These are phyloP conservation scores for Cottoperca gobio DNA, from an alignment of 2,797 vertebrate species.

Conservation along the genomic window DNA sequence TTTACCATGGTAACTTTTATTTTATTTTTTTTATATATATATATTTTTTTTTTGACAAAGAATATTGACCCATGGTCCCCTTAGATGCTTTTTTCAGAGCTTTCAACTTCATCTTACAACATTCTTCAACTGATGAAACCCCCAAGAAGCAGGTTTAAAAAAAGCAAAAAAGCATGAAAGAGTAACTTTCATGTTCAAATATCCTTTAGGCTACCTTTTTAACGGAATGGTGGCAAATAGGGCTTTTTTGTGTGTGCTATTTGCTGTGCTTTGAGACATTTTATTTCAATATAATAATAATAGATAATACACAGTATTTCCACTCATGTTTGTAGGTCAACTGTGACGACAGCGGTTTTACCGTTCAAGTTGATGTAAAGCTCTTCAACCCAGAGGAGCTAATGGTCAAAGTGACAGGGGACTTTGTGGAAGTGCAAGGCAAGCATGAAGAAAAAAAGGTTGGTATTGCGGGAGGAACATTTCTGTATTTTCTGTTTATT, in stretches of 20 bases:
- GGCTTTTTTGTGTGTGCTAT: not conserved
- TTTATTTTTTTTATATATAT: too few species aligned
- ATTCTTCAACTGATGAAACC: not conserved
- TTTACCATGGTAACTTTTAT: too few species aligned
- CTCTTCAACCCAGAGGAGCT: slow-evolving; percentile 84
- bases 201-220: not conserved
- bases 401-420: slow-evolving; percentile 83
- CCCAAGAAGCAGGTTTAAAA: not conserved
- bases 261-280: not conserved
- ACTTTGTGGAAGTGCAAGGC: slow-evolving; percentile 87
- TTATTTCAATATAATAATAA: not conserved
- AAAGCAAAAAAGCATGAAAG: too few species aligned
- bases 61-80: too few species aligned
- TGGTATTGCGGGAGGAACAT: slow-evolving; percentile 1
- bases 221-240: not conserved
- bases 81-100: too few species aligned
- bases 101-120: not conserved
- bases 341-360: slow-evolving; percentile 82
- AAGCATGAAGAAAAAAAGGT: slow-evolving; percentile 87
- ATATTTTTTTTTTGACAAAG: too few species aligned
- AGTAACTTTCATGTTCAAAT: not conserved
- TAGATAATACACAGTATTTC: slow-evolving; percentile 1
- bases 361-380: slow-evolving; percentile 84
- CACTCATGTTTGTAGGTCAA: slow-evolving; percentile 71
- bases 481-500: not conserved